Evolutionary conservation across 2,113 vertebrate species (phyloP).

Genomic region (Poeciliopsis turrubarensis): DNA sequence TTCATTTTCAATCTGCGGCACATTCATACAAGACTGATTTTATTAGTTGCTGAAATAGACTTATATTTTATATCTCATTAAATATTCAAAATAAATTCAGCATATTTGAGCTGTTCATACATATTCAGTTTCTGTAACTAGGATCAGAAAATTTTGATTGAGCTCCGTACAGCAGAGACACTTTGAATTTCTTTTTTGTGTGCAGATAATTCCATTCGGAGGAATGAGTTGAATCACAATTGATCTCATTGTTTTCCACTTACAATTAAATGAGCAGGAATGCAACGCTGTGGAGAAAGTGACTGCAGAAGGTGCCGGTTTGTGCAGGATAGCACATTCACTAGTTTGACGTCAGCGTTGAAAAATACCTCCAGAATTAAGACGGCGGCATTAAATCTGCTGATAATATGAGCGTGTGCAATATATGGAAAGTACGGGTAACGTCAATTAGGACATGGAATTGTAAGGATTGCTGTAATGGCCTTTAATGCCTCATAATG

Average conservation of each 20-base stretch:
- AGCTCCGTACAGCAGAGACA: constrained; percentile 79
- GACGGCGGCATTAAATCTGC: constrained; percentile 8
- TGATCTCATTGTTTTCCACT: constrained; percentile 80
- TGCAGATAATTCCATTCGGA: constrained; percentile 82
- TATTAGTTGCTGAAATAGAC: constrained; percentile 85
- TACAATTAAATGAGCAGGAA: constrained; percentile 74
- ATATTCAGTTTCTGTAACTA: constrained; percentile 84
- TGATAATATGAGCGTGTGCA: not conserved
- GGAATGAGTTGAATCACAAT: constrained; percentile 84
- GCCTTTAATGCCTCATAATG: constrained; percentile 58
- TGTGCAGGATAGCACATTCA: constrained; percentile 52
- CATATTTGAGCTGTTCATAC: constrained; percentile 86
- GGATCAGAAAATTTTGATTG: constrained; percentile 86
- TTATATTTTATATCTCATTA: constrained; percentile 87
- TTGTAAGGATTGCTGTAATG: constrained; percentile 45
- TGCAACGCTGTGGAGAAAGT: constrained; percentile 59
- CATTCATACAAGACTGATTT: constrained; percentile 84
- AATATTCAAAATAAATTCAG: constrained; percentile 87
- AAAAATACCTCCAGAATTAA: constrained; percentile 1
- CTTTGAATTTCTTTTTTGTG: constrained; percentile 81
- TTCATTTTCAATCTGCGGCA: constrained; percentile 79
- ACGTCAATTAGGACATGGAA: constrained; percentile 12
- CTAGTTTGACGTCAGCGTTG: constrained; percentile 1
- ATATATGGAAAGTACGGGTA: not conserved
- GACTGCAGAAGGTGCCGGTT: constrained; percentile 57